Evolutionary conservation across 2,888 invertebrate genomes (phyloP).

Genomic region (Drosophila recens): DNA sequence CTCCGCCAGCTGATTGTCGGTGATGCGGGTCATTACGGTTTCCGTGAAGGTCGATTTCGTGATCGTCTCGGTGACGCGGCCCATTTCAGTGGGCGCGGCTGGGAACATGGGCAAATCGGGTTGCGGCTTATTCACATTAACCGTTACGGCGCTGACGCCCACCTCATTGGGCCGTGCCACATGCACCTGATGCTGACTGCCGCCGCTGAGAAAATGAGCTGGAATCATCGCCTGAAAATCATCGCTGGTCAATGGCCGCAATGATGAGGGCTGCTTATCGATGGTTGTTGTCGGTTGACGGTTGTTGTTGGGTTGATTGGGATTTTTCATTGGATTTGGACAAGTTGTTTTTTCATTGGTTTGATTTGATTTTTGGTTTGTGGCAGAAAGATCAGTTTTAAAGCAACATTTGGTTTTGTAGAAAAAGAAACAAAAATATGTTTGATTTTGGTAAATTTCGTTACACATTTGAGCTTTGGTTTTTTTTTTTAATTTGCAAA

Average conservation of each 20-base stretch:
- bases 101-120: conserved; percentile 91
- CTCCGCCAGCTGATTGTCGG: conserved; percentile 94
- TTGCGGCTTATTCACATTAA: conserved; percentile 92
- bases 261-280: conserved; percentile 82
- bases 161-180: conserved; percentile 85
- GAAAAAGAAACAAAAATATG: conserved; percentile 81
- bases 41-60: conserved; percentile 98
- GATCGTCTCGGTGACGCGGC: conserved; percentile 96
- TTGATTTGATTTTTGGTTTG: conserved; percentile 22
- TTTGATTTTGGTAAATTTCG: conserved; percentile 74
- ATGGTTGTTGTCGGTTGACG: conserved; percentile 11
- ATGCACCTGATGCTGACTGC: conserved; percentile 89
- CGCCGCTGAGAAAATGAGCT: conserved; percentile 94
- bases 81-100: conserved; percentile 93
- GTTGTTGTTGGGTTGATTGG: conserved; percentile 30
- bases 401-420: conserved; percentile 65
- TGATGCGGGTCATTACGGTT: conserved; percentile 96
- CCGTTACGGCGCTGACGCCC: conserved; percentile 88
- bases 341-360: conserved; percentile 37
- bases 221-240: conserved; percentile 98
- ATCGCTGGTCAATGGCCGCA: conserved; percentile 95
- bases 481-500: conserved; percentile 21
- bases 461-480: conserved; percentile 61
- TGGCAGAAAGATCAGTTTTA: conserved; percentile 56
- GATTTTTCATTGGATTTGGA: conserved; percentile 40